These are phyloP conservation scores for Orestias chungarensis DNA, from an alignment of 2,797 vertebrate species.

Conservation along the genomic window DNA sequence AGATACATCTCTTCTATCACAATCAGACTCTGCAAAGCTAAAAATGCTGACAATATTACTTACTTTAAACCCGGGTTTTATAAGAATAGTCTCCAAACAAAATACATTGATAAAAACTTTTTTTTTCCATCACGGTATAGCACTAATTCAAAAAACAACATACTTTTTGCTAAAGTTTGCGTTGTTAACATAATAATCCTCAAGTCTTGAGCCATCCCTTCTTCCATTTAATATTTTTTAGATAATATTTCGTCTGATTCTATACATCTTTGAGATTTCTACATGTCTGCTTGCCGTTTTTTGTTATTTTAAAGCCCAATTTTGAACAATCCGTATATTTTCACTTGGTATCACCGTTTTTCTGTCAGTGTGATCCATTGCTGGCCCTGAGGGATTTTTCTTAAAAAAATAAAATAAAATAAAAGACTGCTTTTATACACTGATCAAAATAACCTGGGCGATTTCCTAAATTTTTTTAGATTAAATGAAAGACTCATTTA, in stretches of 20 bases:
- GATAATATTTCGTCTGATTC: not conserved
- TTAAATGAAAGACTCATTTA: slow-evolving; percentile 1
- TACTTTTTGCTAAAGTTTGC: not conserved
- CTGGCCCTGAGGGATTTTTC: not conserved
- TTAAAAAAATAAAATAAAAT: no score
- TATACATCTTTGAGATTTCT: not conserved
- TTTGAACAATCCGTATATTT: not conserved
- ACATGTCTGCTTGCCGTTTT: not conserved
- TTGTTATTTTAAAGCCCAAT: not conserved
- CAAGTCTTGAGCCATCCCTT: not conserved
- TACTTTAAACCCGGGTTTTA: not conserved
- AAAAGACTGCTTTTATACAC: not conserved
- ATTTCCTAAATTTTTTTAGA: slow-evolving; percentile 1
- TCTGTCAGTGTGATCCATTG: not conserved
- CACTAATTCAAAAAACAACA: not conserved
- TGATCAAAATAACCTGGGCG: not conserved
- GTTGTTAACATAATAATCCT: not conserved
- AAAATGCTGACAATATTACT: not conserved
- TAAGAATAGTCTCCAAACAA: not conserved
- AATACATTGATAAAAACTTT: not conserved
- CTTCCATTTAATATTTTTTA: not conserved
- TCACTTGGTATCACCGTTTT: not conserved
- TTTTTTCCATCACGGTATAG: not conserved
- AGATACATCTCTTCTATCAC: slow-evolving; percentile 13
- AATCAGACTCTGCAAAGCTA: slow-evolving; percentile 7